Percentiles rank a stretch among this genome's conserved stretches.
These are phyloP conservation scores for Spodoptera frugiperda DNA, from an alignment of 1,140 invertebrate species.

Conservation along the genomic window DNA sequence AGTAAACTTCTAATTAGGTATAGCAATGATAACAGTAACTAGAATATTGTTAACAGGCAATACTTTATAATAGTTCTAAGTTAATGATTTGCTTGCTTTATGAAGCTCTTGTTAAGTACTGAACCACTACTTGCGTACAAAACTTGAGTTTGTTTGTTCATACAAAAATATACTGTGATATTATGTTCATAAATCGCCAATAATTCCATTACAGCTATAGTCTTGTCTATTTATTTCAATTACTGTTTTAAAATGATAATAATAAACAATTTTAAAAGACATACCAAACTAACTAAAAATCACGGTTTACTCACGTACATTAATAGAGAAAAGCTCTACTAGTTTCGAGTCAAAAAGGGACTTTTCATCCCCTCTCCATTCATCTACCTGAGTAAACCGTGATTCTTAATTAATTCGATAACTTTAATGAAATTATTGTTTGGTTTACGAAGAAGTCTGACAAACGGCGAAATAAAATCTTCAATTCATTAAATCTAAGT, in stretches of 20 bases:
- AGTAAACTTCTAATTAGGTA: constrained; percentile 13
- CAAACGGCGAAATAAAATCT: no score
- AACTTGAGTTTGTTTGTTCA: neutral
- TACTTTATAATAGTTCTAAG: constrained; percentile 34
- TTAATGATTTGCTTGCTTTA: neutral
- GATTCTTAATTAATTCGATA: no score
- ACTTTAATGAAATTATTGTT: no score
- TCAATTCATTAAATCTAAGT: constrained; percentile 1
- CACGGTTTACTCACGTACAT: no score
- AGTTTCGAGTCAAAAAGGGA: no score
- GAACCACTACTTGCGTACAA: constrained; percentile 25
- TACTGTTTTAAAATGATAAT: neutral
- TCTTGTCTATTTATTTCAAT: neutral
- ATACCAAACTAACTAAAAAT: no score
- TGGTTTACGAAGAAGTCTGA: no score
- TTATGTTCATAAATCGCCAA: neutral
- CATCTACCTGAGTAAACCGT: no score
- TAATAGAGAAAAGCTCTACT: no score
- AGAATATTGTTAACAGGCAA: constrained; percentile 26
- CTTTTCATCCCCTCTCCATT: no score
- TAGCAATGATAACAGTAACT: constrained; percentile 13
- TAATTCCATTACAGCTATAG: neutral
- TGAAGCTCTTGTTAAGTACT: neutral
- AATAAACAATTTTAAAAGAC: no score
- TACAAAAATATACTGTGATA: no score